Conservation (phyloP, 2,888 invertebrate species). For the Ceramica pisi region DNA sequence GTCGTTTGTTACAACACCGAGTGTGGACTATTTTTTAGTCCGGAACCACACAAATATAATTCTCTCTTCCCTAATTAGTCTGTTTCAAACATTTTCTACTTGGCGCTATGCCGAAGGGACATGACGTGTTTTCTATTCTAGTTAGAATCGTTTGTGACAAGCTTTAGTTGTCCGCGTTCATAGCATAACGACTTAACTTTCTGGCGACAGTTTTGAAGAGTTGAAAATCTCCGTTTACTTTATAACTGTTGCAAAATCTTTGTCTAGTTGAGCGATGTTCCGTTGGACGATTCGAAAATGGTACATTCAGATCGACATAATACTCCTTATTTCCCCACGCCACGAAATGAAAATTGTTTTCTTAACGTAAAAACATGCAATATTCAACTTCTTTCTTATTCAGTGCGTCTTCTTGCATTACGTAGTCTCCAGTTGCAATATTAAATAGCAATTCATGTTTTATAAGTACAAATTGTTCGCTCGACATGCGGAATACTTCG, state of each 20-base stretch:
- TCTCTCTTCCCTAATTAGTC: constrained; percentile 38
- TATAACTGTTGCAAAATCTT: constrained; percentile 8
- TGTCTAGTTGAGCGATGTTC: neutral
- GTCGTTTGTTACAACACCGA: constrained; percentile 9
- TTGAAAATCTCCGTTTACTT: constrained; percentile 19
- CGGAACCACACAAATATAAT: constrained; percentile 36
- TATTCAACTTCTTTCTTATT: constrained; percentile 1
- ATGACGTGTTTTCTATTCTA: constrained; percentile 58
- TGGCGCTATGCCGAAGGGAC: constrained; percentile 39
- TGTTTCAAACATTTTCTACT: constrained; percentile 35
- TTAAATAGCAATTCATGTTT: constrained; percentile 31
- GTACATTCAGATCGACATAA: neutral
- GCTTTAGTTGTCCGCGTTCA: constrained; percentile 20
- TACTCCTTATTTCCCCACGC: neutral
- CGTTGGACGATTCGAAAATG: neutral
- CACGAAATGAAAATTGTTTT: neutral
- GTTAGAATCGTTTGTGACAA: constrained; percentile 49
- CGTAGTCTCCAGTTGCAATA: constrained; percentile 17
- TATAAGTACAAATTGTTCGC: constrained; percentile 8
- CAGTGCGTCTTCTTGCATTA: neutral
- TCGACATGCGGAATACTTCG: constrained; percentile 1
- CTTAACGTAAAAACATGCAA: constrained; percentile 1
- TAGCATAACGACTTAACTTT: constrained; percentile 51
- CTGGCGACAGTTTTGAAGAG: constrained; percentile 23
- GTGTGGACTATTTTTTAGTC: constrained; percentile 25